These are phyloP conservation scores for Serripes groenlandicus DNA, from an alignment of 2,888 invertebrate species.

Conservation along the genomic window DNA sequence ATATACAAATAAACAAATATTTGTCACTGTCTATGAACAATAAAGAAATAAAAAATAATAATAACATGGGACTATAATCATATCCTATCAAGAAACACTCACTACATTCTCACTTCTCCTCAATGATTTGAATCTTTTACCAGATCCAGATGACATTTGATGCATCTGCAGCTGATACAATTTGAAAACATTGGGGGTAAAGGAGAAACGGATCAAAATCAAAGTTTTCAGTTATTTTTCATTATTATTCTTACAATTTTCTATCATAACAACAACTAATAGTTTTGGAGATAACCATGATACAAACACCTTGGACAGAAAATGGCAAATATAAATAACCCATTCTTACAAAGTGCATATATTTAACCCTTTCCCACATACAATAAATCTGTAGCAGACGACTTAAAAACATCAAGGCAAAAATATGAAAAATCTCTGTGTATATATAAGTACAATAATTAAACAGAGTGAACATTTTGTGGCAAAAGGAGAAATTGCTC, in stretches of 20 bases:
- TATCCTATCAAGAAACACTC: neutral
- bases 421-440: neutral
- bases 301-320: neutral
- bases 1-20: no score
- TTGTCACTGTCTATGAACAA: no score
- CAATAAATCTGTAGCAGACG: no score
- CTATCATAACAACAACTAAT: no score
- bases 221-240: neutral
- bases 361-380: neutral
- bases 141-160: neutral
- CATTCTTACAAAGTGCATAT: no score
- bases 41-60: no score
- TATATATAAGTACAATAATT: neutral
- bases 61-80: neutral
- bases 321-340: no score
- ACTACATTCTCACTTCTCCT: neutral
- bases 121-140: neutral
- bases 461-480: neutral
- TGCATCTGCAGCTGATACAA: neutral
- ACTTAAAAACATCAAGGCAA: no score
- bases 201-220: neutral
- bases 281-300: neutral
- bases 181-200: neutral
- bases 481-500: neutral
- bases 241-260: neutral